A percentile compares a stretch with the other conserved stretches of the same genome.
These are phyloP conservation scores for Cathartes aura DNA, from an alignment of 2,113 vertebrate species.

Conservation along the genomic window DNA sequence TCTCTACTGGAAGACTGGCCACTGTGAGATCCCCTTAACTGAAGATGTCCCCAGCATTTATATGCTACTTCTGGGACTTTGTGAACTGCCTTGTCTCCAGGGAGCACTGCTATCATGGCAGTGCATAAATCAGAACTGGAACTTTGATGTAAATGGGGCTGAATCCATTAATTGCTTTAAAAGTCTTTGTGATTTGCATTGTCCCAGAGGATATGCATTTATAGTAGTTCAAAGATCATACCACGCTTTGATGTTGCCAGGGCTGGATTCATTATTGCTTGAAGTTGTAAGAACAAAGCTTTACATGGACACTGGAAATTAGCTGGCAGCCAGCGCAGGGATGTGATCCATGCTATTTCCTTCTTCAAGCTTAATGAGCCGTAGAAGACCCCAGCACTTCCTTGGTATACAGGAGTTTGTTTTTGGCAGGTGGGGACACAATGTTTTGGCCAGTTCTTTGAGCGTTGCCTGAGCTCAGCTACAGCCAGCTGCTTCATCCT, in stretches of 20 bases:
- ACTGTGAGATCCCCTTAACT: not conserved
- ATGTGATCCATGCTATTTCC: not conserved
- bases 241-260: not conserved
- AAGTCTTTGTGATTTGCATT: conserved; percentile 38
- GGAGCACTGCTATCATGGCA: conserved; percentile 35
- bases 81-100: not conserved
- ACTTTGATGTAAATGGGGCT: conserved; percentile 31
- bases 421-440: not conserved
- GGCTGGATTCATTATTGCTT: not conserved
- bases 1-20: not conserved
- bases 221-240: conserved; percentile 24
- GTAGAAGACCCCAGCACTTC: not conserved
- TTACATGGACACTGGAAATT: not conserved
- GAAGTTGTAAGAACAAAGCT: conserved; percentile 25
- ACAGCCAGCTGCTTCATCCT: not conserved
- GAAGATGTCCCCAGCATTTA: not conserved
- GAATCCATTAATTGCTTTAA: conserved; percentile 43
- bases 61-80: not conserved
- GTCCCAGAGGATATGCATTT: conserved; percentile 34
- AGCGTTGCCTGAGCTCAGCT: not conserved
- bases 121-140: conserved; percentile 42
- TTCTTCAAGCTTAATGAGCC: not conserved
- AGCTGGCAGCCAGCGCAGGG: not conserved
- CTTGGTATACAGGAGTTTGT: not conserved
- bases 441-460: not conserved